Percentiles rank a stretch among this genome's conserved stretches.
These are phyloP conservation scores for Lagria hirta DNA, from an alignment of 2,888 invertebrate species.

Conservation along the genomic window DNA sequence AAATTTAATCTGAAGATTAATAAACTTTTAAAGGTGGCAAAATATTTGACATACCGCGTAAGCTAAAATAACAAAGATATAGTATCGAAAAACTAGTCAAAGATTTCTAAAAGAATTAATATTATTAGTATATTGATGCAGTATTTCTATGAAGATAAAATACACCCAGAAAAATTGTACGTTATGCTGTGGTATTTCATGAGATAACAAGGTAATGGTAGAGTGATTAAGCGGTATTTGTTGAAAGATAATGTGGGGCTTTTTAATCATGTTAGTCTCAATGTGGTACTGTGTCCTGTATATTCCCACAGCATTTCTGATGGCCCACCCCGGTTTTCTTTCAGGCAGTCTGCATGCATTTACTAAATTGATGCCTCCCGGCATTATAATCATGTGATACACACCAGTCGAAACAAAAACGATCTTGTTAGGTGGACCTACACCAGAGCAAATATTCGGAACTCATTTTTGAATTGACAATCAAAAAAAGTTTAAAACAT, in stretches of 20 bases:
- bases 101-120: no score
- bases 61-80: no score
- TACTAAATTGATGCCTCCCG: slow-evolving; percentile 25
- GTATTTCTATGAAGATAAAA: no score
- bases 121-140: no score
- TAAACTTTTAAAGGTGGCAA: no score
- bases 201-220: slow-evolving; percentile 17
- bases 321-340: slow-evolving; percentile 23
- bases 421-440: slow-evolving; percentile 23
- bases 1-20: no score
- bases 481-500: background rate
- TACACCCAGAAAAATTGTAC: no score
- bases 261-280: slow-evolving; percentile 13
- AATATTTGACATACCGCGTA: no score
- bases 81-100: no score
- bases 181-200: background rate
- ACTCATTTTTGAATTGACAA: slow-evolving; percentile 1
- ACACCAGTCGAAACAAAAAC: slow-evolving; percentile 17
- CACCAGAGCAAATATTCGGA: slow-evolving; percentile 12
- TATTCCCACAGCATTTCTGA: slow-evolving; percentile 20
- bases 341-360: slow-evolving; percentile 23
- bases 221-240: slow-evolving; percentile 14
- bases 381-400: slow-evolving; percentile 25
- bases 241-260: slow-evolving; percentile 17
- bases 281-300: slow-evolving; percentile 9